Evolutionary conservation across 2,797 vertebrate species (phyloP).

Genomic region (Labeo calbasu): DNA sequence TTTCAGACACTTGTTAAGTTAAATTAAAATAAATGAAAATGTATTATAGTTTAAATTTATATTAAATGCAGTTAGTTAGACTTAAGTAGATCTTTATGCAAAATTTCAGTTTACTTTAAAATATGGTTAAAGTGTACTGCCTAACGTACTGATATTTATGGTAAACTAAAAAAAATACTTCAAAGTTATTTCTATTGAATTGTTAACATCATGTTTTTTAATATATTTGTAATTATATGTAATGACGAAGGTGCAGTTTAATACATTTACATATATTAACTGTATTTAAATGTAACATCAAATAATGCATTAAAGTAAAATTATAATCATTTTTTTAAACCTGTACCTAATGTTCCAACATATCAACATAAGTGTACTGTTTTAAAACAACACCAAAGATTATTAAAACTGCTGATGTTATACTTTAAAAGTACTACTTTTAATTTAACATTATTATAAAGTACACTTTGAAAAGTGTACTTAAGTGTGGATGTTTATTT

Average conservation of each 20-base stretch:
- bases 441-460: not conserved
- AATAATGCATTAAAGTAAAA: not conserved
- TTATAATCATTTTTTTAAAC: not conserved
- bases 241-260: not conserved
- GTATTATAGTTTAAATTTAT: not conserved
- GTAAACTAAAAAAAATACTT: too few relatives aligned
- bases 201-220: not conserved
- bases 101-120: not conserved
- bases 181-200: not conserved
- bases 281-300: not conserved
- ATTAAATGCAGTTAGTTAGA: not conserved
- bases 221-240: not conserved
- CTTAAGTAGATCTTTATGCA: not conserved
- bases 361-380: not conserved
- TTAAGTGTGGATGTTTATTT: not conserved
- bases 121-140: not conserved
- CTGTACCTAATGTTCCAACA: not conserved
- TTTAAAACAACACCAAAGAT: not conserved
- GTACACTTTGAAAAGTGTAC: not conserved
- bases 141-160: not conserved
- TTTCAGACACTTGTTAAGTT: not conserved
- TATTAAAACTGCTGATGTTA: not conserved
- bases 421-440: not conserved
- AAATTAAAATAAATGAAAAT: not conserved
- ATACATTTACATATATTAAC: not conserved